Percentiles rank a stretch among this genome's conserved stretches.
Evolutionary conservation across 2,888 invertebrate genomes (phyloP).

Genomic region (Pyrgus malvae): DNA sequence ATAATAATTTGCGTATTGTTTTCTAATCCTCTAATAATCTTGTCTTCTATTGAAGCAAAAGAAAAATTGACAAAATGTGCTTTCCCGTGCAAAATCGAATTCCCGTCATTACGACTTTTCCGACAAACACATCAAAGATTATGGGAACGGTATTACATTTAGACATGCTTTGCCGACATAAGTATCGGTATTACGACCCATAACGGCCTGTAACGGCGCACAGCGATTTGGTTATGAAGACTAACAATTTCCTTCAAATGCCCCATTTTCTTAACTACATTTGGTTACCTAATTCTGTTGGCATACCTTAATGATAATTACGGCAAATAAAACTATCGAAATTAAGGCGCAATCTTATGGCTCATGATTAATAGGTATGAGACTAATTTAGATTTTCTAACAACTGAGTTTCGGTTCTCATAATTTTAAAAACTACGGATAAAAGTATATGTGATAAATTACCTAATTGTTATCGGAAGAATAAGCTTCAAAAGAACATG

Average conservation of each 20-base stretch:
- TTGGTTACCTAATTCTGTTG: conserved; percentile 6
- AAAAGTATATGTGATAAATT: too few relatives aligned
- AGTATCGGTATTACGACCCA: conserved; percentile 5
- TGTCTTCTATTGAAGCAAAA: too few relatives aligned
- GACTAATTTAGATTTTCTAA: too few relatives aligned
- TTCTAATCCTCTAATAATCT: too few relatives aligned
- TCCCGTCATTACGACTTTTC: background rate
- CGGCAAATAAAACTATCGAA: background rate
- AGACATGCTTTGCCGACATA: background rate
- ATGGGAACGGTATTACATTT: conserved; percentile 3
- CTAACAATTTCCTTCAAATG: conserved; percentile 8
- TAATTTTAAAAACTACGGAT: too few relatives aligned
- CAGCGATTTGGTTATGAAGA: conserved; percentile 7
- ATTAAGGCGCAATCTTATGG: too few relatives aligned
- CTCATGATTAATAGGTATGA: too few relatives aligned
- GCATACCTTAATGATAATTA: background rate
- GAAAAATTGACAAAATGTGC: too few relatives aligned
- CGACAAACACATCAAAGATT: background rate
- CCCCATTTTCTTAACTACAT: conserved; percentile 9
- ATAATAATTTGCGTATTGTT: too few relatives aligned
- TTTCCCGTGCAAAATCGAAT: background rate
- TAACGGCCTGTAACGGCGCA: background rate
- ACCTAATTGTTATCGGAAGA: too few relatives aligned
- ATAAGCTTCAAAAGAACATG: too few relatives aligned
- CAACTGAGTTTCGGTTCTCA: too few relatives aligned